Evolutionary conservation across 2,797 vertebrate species (phyloP).

Genomic region (Choloepus didactylus): DNA sequence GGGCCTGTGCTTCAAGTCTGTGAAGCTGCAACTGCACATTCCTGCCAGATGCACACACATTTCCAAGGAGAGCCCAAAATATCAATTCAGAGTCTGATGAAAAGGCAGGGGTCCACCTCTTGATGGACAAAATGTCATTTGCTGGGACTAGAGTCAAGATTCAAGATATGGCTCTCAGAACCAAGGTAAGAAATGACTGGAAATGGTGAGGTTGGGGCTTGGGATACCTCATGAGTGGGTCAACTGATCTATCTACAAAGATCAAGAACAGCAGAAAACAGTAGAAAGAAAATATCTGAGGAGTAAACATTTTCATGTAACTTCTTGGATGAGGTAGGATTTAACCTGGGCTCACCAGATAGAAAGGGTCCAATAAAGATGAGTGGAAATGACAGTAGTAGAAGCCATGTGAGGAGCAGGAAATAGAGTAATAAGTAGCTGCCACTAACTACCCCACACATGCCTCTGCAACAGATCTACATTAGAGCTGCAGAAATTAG

Average conservation of each 20-base stretch:
- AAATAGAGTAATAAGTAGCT: neutral
- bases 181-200: neutral
- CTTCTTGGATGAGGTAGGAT: neutral
- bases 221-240: neutral
- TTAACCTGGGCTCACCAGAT: neutral
- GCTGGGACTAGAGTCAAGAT: neutral
- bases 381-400: neutral
- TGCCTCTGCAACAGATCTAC: neutral
- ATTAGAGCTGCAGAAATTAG: neutral
- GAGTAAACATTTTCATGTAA: neutral
- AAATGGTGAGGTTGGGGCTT: neutral
- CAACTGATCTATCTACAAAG: neutral
- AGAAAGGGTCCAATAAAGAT: neutral
- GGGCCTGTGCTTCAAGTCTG: neutral
- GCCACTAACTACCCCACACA: fast-evolving
- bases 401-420: neutral
- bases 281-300: too few relatives aligned
- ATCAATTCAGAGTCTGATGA: neutral
- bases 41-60: neutral
- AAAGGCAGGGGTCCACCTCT: neutral
- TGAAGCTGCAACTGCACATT: neutral
- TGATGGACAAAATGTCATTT: neutral
- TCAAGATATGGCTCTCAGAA: neutral
- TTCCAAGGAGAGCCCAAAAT: neutral
- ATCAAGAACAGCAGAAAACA: neutral